Base-by-base conservation (phyloP, 2,113 vertebrate genomes). In the Atlantisia rogersi region DNA sequence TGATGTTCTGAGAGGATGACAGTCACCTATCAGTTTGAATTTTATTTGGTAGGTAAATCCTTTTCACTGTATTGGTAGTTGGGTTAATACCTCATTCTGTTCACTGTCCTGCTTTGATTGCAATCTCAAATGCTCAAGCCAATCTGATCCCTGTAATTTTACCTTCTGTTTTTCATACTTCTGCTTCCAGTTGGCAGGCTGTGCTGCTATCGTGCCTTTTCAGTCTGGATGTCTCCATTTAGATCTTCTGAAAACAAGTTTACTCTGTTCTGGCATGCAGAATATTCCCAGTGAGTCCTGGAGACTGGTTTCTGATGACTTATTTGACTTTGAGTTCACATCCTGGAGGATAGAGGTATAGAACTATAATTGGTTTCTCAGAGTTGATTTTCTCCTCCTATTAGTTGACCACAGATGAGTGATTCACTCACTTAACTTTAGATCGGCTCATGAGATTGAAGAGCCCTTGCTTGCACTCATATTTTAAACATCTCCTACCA, bases 401-500 rank as follows among this genome's bases (percentile, higher is more conserved):
- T 96, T 95, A 94, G 81, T 62, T 92, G 88, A 82, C 28, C 6
- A 8, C 56, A 87, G 84, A 68, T 92, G 83, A 93, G 75, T 0
- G 2, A 94, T 90, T 97, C 93, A 95, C 37, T 94, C 85, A 67
- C 73, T 96, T 84, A 96, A 70, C 73, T 95, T 89, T 78, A 87
- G 85, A 94, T 88, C 92, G 96, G 73, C 59, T 91, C 69, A 18
- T 65, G 77, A 92, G 91, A 94, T 96, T 95, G 71, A 97, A 95
- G 62, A 93, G 63, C 53, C 48, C 8, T 62, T 88, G 13, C 81
- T 87, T 85, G 74, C 63, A 55, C 73, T 87, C 73, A 63, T 81
- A 90, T 95, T 97, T 94, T 89, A 94, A 86, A 86, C 2, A 4
- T 58, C 59, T 83, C 68, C 48, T 86, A 28, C 68, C 52, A 68